phyloP scores from a whole-genome alignment of 2,888 invertebrate genomes.

The Aromia moschata region DNA sequence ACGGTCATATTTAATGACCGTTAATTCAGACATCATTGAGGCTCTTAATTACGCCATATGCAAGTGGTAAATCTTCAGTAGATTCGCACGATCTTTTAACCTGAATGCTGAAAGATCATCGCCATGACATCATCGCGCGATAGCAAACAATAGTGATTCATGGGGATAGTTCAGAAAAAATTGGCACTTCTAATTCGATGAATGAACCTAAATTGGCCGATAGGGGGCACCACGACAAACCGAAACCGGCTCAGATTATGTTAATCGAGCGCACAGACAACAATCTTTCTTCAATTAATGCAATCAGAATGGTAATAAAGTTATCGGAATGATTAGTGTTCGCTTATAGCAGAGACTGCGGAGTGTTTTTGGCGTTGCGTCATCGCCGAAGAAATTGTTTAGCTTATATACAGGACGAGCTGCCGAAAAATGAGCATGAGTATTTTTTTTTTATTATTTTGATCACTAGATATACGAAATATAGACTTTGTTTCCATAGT shows the following conservation, averaged over 20 bases:
- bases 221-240: constrained; percentile 29
- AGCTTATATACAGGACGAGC: too few relatives aligned
- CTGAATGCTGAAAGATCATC: constrained; percentile 47
- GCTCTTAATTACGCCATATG: constrained; percentile 44
- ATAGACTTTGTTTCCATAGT: too few relatives aligned
- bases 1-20: constrained; percentile 39
- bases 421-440: too few relatives aligned
- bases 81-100: constrained; percentile 55
- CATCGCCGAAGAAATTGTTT: too few relatives aligned
- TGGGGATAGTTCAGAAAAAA: constrained; percentile 31
- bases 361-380: neutral
- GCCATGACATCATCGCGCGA: constrained; percentile 45
- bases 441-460: too few relatives aligned
- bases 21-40: constrained; percentile 41
- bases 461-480: too few relatives aligned
- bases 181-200: constrained; percentile 36
- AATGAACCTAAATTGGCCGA: constrained; percentile 31
- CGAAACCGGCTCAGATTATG: constrained; percentile 26
- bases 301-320: constrained; percentile 8
- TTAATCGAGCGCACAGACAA: constrained; percentile 23
- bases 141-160: constrained; percentile 44
- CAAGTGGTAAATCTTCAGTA: constrained; percentile 41
- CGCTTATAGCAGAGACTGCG: neutral
- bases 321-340: neutral
- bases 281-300: constrained; percentile 21